These are phyloP conservation scores for Gastracanthus pulcherrimus DNA, from an alignment of 2,888 invertebrate genomes.

Conservation along the genomic window DNA sequence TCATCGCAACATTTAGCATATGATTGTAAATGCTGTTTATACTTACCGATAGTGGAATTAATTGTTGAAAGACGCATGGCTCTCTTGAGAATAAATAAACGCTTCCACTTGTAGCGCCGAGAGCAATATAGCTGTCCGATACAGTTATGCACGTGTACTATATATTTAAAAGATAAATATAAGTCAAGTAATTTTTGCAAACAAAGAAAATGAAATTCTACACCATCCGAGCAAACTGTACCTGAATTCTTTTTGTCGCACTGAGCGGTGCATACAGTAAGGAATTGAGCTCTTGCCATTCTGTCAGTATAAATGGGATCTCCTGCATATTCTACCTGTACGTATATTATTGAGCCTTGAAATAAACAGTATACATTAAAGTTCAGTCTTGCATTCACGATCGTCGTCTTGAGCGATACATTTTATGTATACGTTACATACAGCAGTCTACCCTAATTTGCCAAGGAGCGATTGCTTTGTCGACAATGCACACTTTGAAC, in stretches of 20 bases:
- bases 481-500: not conserved
- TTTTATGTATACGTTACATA: not conserved
- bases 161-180: constrained; percentile 50
- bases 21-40: not conserved
- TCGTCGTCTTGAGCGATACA: not conserved
- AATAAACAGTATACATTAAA: not conserved
- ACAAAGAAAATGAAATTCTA: not conserved
- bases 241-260: constrained; percentile 86
- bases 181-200: constrained; percentile 55
- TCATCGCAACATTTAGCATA: not conserved
- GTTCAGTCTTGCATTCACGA: not conserved
- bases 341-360: not conserved
- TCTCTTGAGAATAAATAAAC: constrained; percentile 87
- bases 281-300: constrained; percentile 73
- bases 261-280: constrained; percentile 71
- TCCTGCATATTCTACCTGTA: constrained; percentile 63
- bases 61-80: constrained; percentile 86
- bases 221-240: constrained; percentile 68
- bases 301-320: constrained; percentile 69
- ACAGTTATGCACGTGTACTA: constrained; percentile 83
- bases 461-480: not conserved
- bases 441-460: not conserved
- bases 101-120: constrained; percentile 91
- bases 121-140: constrained; percentile 85
- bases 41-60: constrained; percentile 87